These are phyloP conservation scores for Yponomeuta sedellus DNA, from an alignment of 2,888 invertebrate genomes.

Conservation along the genomic window DNA sequence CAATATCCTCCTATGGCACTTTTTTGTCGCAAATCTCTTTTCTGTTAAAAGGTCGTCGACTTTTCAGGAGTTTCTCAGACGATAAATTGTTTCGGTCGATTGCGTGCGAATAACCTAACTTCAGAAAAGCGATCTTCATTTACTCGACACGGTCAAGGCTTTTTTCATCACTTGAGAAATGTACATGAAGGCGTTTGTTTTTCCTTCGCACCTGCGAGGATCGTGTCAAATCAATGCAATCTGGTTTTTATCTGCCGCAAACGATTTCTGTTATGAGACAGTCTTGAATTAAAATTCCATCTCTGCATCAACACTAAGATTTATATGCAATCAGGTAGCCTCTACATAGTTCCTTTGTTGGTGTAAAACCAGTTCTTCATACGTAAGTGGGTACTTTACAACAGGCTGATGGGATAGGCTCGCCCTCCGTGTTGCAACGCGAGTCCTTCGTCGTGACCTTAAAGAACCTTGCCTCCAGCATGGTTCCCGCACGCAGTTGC, in stretches of 20 bases:
- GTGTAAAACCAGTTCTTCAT: constrained; percentile 20
- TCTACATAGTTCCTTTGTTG: constrained; percentile 12
- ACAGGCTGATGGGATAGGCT: constrained; percentile 33
- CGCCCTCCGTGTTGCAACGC: constrained; percentile 41
- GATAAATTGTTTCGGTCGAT: constrained; percentile 53
- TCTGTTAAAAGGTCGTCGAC: constrained; percentile 29
- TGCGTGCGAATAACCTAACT: constrained; percentile 46
- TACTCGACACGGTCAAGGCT: constrained; percentile 1
- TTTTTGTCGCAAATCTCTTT: constrained; percentile 30
- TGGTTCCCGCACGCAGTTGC: constrained; percentile 17
- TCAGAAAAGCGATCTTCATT: constrained; percentile 10
- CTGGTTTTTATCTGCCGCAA: not conserved
- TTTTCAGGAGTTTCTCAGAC: constrained; percentile 44
- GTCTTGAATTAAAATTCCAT: not conserved
- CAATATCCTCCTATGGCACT: constrained; percentile 3
- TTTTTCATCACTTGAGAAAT: not conserved
- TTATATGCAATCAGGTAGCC: constrained; percentile 5
- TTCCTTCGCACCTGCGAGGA: not conserved
- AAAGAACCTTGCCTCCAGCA: constrained; percentile 57
- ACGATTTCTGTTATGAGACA: not conserved
- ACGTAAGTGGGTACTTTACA: constrained; percentile 18
- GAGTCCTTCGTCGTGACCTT: constrained; percentile 69
- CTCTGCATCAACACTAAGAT: not conserved
- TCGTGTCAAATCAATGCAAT: not conserved
- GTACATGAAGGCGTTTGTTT: not conserved